These are phyloP conservation scores for Progne subis DNA, from an alignment of 2,113 vertebrate genomes.

Conservation along the genomic window DNA sequence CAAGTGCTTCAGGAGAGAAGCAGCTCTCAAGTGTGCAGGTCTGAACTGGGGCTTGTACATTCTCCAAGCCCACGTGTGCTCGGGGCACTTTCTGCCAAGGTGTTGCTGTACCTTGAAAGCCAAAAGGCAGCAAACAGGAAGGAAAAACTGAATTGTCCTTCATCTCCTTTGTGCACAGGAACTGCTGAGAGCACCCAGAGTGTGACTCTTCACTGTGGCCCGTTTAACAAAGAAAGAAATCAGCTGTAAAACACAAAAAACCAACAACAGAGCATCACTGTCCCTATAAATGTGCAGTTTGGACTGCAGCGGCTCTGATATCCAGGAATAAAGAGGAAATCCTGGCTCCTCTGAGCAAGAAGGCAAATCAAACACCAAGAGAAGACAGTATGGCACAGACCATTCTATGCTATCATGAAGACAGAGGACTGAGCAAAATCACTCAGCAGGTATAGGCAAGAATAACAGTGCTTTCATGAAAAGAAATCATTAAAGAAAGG, in stretches of 20 bases:
- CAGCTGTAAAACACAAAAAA: neutral
- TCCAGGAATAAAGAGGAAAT: neutral
- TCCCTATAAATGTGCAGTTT: fast-evolving
- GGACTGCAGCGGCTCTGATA: neutral
- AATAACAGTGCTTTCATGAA: neutral
- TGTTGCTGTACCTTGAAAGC: neutral
- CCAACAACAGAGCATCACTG: neutral
- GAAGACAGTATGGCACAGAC: neutral
- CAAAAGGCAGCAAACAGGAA: neutral
- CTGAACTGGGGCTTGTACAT: neutral
- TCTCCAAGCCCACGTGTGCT: neutral
- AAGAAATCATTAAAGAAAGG: neutral
- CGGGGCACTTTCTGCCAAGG: neutral
- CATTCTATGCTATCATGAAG: neutral
- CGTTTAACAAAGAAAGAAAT: neutral
- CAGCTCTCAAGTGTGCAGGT: neutral
- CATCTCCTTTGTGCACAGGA: neutral
- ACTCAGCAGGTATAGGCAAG: neutral
- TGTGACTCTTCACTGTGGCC: neutral
- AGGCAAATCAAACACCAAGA: neutral
- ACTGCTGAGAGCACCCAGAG: neutral
- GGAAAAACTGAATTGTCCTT: neutral
- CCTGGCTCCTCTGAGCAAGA: neutral
- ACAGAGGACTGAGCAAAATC: neutral
- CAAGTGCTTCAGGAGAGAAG: neutral